These are phyloP conservation scores for Dryobates pubescens DNA, from an alignment of 2,797 vertebrate genomes.

Conservation along the genomic window DNA sequence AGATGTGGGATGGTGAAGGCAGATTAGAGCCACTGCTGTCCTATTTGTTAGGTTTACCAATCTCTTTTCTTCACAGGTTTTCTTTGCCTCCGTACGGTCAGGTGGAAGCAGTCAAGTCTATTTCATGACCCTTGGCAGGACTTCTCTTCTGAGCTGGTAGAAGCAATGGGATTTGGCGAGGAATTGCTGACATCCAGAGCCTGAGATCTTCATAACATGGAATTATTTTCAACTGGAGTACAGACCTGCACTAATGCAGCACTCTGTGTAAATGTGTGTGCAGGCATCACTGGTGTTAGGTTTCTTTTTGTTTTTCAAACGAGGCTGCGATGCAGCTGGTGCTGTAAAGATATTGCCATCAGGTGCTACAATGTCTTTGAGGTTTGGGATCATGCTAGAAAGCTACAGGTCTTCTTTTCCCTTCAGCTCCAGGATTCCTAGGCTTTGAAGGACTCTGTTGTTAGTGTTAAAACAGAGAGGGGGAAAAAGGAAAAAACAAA, in stretches of 20 bases:
- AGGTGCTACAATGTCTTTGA: slow-evolving; percentile 79
- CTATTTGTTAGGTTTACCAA: neutral
- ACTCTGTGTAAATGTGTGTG: slow-evolving; percentile 74
- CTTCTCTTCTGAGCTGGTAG: slow-evolving; percentile 91
- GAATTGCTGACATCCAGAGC: slow-evolving; percentile 74
- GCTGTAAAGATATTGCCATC: slow-evolving; percentile 82
- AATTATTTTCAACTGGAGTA: slow-evolving; percentile 85
- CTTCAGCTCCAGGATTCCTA: slow-evolving; percentile 77
- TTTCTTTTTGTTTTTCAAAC: slow-evolving; percentile 74
- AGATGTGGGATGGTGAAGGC: neutral
- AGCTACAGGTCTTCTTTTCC: slow-evolving; percentile 70
- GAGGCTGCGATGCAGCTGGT: slow-evolving; percentile 81
- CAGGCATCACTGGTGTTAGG: slow-evolving; percentile 68
- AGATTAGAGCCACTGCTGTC: neutral
- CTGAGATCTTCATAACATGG: slow-evolving; percentile 81
- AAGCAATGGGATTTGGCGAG: slow-evolving; percentile 49
- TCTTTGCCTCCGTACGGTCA: slow-evolving; percentile 90
- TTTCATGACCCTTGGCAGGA: slow-evolving; percentile 92
- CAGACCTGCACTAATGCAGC: slow-evolving; percentile 73
- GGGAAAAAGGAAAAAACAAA: no score
- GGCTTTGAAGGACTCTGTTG: slow-evolving; percentile 75
- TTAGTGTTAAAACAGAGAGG: slow-evolving; percentile 46
- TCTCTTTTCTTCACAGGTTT: slow-evolving; percentile 78
- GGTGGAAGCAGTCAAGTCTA: slow-evolving; percentile 93
- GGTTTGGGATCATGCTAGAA: slow-evolving; percentile 75